Evolutionary conservation across 1,140 invertebrate genomes (phyloP), one percentile per base, ranked within the genome.

Genomic region (Colletes gigas): DNA sequence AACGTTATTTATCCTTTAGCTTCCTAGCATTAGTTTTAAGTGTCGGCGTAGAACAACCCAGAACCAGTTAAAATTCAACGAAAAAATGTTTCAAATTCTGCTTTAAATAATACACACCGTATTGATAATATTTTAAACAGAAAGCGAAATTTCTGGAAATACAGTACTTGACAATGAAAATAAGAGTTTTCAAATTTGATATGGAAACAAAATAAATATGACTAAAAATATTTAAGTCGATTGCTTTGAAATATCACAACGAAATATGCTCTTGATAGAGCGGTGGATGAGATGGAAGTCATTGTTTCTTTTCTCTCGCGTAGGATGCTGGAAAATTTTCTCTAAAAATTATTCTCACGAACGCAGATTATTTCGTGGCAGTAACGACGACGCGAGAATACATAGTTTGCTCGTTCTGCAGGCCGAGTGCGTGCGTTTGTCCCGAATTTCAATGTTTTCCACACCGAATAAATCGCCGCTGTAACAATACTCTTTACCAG

Each of bases 391-490:
- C n/a, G 41, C 7, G 15, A 12, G 10, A 12, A 68, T 59, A 47
- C 41, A 15, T 21, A 21, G 44, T 63, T 63, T 17, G 7, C 39
- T 41, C 4, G 30, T 63, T 72, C 44, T 10, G 41, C 54, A 54
- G 30, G 15, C 8, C 2, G 10, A 3, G 4, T 39, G 4, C 39
- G 39, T 4, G n/a, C 4, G 19, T 54, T 65, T 44, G 39, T 30
- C 3, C 12, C 15, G n/a, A 55, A 78, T 62, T 47, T 44, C 59
- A 21, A 78, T 41, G 59, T 63, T 71, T 55, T 19, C 44, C 47
- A 47, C 12, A 30, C 10, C 44, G 70, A 73, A 72, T 65, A 70
- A 78, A 78, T 65, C 15, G n/a, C 59, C 7, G 41, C 3, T 72
- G 50, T 47, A 73, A 65, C 41, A 54, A 63, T 65, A 54, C 50